These are phyloP conservation scores for Gulo gulo DNA, from an alignment of 2,113 vertebrate species.

Conservation along the genomic window DNA sequence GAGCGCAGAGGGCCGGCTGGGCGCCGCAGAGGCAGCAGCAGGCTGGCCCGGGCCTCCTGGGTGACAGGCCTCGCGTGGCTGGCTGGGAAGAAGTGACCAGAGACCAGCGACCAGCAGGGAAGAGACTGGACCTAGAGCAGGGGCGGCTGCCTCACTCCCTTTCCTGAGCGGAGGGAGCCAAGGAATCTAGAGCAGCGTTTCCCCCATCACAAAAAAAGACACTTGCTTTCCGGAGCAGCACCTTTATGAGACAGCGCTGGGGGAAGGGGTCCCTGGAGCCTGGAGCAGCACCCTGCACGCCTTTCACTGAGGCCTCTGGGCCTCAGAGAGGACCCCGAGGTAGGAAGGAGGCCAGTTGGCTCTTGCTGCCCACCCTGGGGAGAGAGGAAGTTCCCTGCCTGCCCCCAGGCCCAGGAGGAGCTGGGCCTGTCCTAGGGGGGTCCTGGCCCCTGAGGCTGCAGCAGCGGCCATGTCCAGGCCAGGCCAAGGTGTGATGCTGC, in stretches of 20 bases:
- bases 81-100: not conserved
- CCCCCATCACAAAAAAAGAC: not conserved
- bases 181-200: not conserved
- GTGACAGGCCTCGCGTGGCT: slow-evolving; percentile 46
- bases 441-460: slow-evolving; percentile 34
- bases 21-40: slow-evolving; percentile 3
- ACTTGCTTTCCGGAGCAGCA: not conserved
- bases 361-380: not conserved
- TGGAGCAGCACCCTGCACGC: not conserved
- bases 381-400: not conserved
- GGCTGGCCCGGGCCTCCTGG: not conserved
- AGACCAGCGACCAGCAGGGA: not conserved
- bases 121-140: not conserved
- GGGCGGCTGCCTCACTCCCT: not conserved
- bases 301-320: slow-evolving; percentile 16
- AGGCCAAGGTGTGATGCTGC: slow-evolving; percentile 78
- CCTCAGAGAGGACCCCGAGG: not conserved
- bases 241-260: not conserved
- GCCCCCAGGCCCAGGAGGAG: slow-evolving; percentile 23
- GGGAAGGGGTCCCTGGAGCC: not conserved
- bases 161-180: not conserved
- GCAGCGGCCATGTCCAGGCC: slow-evolving; percentile 80
- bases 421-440: not conserved
- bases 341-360: not conserved
- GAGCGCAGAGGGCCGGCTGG: not conserved